These are phyloP conservation scores for Tetrapedia diversipes DNA, from an alignment of 2,888 invertebrate species.

Conservation along the genomic window DNA sequence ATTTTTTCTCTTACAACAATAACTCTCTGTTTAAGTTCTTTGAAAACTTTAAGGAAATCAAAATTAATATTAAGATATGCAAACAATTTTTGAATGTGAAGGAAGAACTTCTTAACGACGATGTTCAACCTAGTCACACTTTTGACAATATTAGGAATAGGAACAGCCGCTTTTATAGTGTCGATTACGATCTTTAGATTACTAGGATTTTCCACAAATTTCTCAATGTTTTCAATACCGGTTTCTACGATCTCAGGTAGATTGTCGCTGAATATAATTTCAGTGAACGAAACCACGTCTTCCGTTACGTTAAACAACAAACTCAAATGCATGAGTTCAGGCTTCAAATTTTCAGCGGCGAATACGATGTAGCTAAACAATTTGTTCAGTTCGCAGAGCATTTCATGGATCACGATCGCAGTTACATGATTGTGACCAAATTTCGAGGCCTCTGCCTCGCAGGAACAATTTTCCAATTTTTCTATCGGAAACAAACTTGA, in stretches of 20 bases:
- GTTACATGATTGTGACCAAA: slow-evolving; percentile 17
- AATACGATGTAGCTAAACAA: slow-evolving; percentile 26
- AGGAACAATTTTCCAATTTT: slow-evolving; percentile 22
- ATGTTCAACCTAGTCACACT: slow-evolving; percentile 24
- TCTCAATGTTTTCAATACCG: neutral
- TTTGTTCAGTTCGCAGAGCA: slow-evolving; percentile 57
- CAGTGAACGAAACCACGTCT: neutral
- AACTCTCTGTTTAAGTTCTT: neutral
- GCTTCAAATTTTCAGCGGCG: slow-evolving; percentile 36
- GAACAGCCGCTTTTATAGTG: slow-evolving; percentile 29
- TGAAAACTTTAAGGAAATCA: neutral
- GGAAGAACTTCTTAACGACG: slow-evolving; percentile 1
- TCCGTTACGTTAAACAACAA: neutral
- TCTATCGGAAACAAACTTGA: neutral
- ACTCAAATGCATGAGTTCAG: slow-evolving; percentile 26
- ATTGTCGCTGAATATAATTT: neutral
- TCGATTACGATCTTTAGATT: slow-evolving; percentile 45
- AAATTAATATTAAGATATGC: neutral
- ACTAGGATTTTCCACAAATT: slow-evolving; percentile 44
- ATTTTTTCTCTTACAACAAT: fast-evolving
- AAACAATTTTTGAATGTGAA: neutral
- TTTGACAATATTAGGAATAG: slow-evolving; percentile 12
- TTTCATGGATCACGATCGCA: slow-evolving; percentile 36
- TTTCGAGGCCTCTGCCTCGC: slow-evolving; percentile 27
- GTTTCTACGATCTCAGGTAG: neutral